Conservation (phyloP, 2,113 vertebrate species). For the Malurus alboscapulatus region DNA sequence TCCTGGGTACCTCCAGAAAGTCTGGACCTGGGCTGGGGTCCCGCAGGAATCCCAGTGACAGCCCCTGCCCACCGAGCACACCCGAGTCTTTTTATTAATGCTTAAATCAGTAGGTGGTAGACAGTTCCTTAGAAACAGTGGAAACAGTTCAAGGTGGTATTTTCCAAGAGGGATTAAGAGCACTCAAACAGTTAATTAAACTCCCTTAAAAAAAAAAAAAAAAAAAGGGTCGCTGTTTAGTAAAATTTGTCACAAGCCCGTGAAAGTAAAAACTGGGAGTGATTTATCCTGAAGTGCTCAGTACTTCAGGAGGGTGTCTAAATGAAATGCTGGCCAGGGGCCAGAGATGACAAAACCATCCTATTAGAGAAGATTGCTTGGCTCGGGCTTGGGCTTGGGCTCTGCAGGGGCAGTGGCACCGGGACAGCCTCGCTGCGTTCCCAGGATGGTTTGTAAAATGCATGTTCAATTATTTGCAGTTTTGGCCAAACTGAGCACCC, state of each 20-base stretch:
- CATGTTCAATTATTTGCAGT: background rate
- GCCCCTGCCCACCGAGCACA: background rate
- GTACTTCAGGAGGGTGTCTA: conserved; percentile 53
- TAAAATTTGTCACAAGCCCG: conserved; percentile 59
- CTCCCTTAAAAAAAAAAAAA: background rate
- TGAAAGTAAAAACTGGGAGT: conserved; percentile 46
- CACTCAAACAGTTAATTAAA: conserved; percentile 71
- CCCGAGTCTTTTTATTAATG: conserved; percentile 29
- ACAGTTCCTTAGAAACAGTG: conserved; percentile 63
- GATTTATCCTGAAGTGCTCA: conserved; percentile 26
- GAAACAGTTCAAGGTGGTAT: conserved; percentile 63
- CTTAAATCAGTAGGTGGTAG: conserved; percentile 59
- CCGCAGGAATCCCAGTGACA: background rate
- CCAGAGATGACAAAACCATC: conserved; percentile 34
- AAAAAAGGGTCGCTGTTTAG: conserved; percentile 23
- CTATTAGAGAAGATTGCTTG: conserved; percentile 3
- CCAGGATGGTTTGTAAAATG: background rate
- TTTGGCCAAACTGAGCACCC: background rate
- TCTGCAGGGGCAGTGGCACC: background rate
- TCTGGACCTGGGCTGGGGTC: background rate
- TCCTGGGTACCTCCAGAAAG: background rate
- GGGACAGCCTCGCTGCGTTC: background rate
- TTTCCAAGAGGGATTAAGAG: conserved; percentile 64
- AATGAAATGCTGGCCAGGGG: conserved; percentile 18
- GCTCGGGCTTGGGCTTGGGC: background rate